Evolutionary conservation across 37 sponge, comb jelly and placozoan species (phyloP).

Genomic region (Hormiphora californensis): DNA sequence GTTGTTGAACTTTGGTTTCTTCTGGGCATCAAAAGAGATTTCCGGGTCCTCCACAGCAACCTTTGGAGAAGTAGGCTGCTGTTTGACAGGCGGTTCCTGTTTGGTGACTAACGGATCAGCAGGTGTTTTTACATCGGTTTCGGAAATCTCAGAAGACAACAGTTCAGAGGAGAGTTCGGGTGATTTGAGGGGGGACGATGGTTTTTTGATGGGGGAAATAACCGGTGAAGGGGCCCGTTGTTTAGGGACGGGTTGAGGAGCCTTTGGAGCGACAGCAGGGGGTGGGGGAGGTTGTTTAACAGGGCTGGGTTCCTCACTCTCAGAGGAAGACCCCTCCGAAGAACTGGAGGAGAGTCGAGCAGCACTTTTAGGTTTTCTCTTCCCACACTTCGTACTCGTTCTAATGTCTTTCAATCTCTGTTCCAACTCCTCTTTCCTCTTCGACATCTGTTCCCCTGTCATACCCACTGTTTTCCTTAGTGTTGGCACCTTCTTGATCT

Average conservation of each 20-base stretch:
- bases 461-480: not conserved
- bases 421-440: not conserved
- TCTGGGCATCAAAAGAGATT: constrained; percentile 17
- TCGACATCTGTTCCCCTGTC: not conserved
- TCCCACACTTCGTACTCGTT: not conserved
- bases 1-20: constrained; percentile 35
- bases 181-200: constrained; percentile 3
- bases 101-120: constrained; percentile 17
- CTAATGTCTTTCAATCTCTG: not conserved
- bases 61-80: too few species aligned
- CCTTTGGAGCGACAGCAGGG: too few species aligned
- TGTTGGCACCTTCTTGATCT: constrained; percentile 64
- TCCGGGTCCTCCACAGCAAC: constrained; percentile 7
- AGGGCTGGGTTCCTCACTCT: not conserved
- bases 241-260: too few species aligned
- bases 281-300: not conserved
- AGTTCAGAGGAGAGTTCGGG: constrained; percentile 48
- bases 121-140: constrained; percentile 38
- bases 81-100: too few species aligned
- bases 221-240: not conserved
- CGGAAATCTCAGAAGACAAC: constrained; percentile 29
- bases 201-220: not conserved
- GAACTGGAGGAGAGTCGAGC: constrained; percentile 32
- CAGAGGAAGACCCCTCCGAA: not conserved
- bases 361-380: not conserved